Percentiles rank a stretch among this genome's conserved stretches.
Evolutionary conservation across 1,140 invertebrate genomes (phyloP).

Genomic region (Pectinophora gossypiella): DNA sequence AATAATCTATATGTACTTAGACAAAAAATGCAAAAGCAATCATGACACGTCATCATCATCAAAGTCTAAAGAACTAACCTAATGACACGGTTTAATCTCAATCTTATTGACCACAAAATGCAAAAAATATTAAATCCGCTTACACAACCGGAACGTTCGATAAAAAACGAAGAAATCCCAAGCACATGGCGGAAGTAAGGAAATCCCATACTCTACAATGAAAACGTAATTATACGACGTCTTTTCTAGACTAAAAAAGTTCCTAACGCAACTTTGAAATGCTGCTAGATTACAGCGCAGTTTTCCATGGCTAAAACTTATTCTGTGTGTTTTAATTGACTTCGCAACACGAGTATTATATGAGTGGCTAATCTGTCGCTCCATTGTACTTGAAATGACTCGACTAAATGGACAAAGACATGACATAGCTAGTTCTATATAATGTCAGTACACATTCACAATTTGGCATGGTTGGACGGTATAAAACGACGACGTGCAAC

Average conservation of each 20-base stretch:
- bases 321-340: no score
- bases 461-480: not conserved
- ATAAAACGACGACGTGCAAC: not conserved
- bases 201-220: conserved; percentile 34
- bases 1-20: no score
- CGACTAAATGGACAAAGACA: not conserved
- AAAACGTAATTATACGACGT: not conserved
- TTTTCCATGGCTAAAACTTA: no score
- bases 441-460: not conserved
- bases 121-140: conserved; percentile 19
- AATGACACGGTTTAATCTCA: no score
- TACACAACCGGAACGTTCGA: conserved; percentile 18
- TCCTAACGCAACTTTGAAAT: not conserved
- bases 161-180: conserved; percentile 38
- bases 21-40: no score
- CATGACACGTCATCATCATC: no score
- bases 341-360: no score
- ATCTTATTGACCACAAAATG: no score
- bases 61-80: no score
- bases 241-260: not conserved
- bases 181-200: conserved; percentile 34
- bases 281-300: no score
- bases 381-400: not conserved
- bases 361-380: not conserved
- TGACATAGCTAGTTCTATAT: not conserved